Base-by-base conservation (phyloP, 2,888 invertebrate genomes). In the Aphodius sticticus region DNA sequence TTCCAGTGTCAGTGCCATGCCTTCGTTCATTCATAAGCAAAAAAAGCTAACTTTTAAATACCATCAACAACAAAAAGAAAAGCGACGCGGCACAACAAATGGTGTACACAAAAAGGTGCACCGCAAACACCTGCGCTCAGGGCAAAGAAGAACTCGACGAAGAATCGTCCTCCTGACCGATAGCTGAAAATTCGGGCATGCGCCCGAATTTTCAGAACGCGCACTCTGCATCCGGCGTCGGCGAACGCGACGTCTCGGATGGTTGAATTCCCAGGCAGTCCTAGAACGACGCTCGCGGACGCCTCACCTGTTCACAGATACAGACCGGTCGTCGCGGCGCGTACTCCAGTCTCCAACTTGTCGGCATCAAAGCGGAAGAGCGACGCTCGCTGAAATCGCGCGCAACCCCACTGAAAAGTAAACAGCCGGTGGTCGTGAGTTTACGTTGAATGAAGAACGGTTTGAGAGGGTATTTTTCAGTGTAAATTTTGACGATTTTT, bases 221-320 rank as follows among this genome's bases (percentile, higher is more conserved):
- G 82, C 82, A 83, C 84, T 82, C 81, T 82, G 83, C 82, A 81
- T 80, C 74, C 53, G 74, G 74, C n/a, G 74, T 7, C 74, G 74
- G 74, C 36, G 74, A 37, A 9, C 79, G 80, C 81, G 82, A 81
- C 83, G 84, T 82, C 83, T 82, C 82, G 81, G 83, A 36, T 35
- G 74, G 36, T 74, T 37, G 36, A 37, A 74, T 83, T 83, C 84
- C 84, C 84, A 84, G 84, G 84, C 84, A 84, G 84, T 84, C 83
- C 83, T 81, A 83, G 83, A 81, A 80, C 82, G 82, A 81, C 84
- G 83, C 80, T 81, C 79, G 80, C 76, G 79, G 79, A 70, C 81
- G 81, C 78, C 78, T 79, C 79, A 82, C 82, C 78, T 79, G 78
- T 69, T 81, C 79, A 77, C 79, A 81, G 81, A 81, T 80, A 79